Percentiles rank a stretch among this genome's conserved stretches.
Conservation (phyloP, 2,113 vertebrate species). For the Leiothrix lutea region DNA sequence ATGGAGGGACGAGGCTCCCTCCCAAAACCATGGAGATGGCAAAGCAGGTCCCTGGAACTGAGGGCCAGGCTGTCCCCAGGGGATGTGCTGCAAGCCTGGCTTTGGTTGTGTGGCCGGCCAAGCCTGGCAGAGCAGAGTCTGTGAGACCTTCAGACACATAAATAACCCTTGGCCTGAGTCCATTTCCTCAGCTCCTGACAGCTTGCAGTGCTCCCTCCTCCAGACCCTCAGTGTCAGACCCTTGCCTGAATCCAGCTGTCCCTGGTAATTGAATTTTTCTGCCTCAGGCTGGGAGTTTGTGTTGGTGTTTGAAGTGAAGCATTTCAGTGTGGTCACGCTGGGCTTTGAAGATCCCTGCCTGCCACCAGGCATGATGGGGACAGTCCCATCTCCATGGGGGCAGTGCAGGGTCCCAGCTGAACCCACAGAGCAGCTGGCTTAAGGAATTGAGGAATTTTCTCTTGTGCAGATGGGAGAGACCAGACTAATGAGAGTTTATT, state of each 20-base stretch:
- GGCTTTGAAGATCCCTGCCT: neutral
- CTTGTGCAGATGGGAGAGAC: neutral
- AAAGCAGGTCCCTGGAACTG: rapidly evolving
- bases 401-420: neutral
- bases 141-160: neutral
- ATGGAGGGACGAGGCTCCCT: neutral
- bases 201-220: neutral
- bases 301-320: neutral
- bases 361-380: neutral
- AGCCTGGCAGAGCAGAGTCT: neutral
- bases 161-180: neutral
- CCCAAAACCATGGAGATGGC: neutral
- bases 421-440: rapidly evolving
- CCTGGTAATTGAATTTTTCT: constrained; percentile 28
- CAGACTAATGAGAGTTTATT: neutral
- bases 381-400: rapidly evolving
- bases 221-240: neutral
- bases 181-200: neutral
- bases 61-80: neutral
- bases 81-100: neutral
- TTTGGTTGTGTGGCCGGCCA: neutral
- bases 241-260: neutral
- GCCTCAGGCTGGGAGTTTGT: neutral
- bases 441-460: neutral
- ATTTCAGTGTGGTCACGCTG: rapidly evolving